phyloP scores from a whole-genome alignment of 1,140 invertebrate species.

The Heliconius eleuchia region DNA sequence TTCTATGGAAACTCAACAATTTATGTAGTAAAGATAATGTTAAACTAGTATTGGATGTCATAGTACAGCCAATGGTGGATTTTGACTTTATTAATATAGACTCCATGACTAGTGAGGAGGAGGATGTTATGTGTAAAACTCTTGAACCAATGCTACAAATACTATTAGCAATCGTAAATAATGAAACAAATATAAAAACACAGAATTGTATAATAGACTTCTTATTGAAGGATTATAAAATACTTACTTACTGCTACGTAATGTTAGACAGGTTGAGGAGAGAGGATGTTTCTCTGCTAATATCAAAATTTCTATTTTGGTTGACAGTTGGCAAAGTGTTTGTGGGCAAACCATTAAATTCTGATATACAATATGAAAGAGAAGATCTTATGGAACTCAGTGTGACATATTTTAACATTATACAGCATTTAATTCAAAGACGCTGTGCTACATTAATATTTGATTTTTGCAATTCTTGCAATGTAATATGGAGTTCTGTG shows the following conservation, averaged over 20 bases:
- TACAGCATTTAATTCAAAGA: constrained; percentile 53
- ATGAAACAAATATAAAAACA: constrained; percentile 47
- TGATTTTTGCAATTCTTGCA: constrained; percentile 60
- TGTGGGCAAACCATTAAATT: constrained; percentile 46
- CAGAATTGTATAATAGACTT: constrained; percentile 48
- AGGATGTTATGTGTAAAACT: constrained; percentile 53
- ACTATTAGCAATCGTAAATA: constrained; percentile 51
- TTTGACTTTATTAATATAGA: constrained; percentile 53
- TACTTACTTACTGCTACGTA: constrained; percentile 49
- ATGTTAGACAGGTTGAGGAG: constrained; percentile 53
- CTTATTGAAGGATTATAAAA: constrained; percentile 52
- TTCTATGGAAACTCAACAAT: constrained; percentile 66
- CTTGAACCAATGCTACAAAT: constrained; percentile 66
- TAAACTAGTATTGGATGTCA: constrained; percentile 49
- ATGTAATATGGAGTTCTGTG: constrained; percentile 56
- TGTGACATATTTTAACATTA: constrained; percentile 61
- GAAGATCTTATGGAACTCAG: constrained; percentile 63
- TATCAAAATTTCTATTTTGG: constrained; percentile 59
- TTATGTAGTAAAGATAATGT: constrained; percentile 50
- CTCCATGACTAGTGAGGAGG: constrained; percentile 58
- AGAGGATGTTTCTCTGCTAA: constrained; percentile 50
- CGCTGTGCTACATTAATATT: constrained; percentile 50
- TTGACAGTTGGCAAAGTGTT: constrained; percentile 56
- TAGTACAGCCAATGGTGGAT: constrained; percentile 54
- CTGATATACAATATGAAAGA: constrained; percentile 45